Conservation (phyloP, 1,140 invertebrate species). For the Trichomalopsis sarcophagae region DNA sequence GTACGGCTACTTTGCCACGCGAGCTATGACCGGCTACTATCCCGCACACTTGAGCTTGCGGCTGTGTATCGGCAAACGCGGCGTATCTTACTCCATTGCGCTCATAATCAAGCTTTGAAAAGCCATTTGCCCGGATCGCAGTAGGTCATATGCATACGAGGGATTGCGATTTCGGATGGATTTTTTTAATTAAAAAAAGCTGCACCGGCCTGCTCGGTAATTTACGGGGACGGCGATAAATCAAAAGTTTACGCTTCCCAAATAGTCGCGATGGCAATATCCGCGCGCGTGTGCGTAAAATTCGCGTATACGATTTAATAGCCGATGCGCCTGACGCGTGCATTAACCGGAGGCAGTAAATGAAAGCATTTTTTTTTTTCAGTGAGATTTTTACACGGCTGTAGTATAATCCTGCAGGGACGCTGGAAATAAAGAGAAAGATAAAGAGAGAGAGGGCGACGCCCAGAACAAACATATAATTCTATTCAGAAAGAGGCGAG, state of each 20-base stretch:
- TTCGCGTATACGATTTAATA: not conserved
- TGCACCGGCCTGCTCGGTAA: not conserved
- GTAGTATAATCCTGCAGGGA: too few relatives aligned
- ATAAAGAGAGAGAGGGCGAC: not conserved
- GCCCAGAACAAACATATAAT: not conserved
- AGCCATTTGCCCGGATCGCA: too few relatives aligned
- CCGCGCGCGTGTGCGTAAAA: not conserved
- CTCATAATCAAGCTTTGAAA: too few relatives aligned
- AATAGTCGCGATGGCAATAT: not conserved
- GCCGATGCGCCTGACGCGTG: not conserved
- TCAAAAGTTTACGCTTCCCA: not conserved
- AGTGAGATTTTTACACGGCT: too few relatives aligned
- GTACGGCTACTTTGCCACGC: not conserved
- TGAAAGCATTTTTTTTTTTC: too few relatives aligned
- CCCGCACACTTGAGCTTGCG: not conserved
- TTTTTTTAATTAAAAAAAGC: too few relatives aligned
- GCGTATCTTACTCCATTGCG: not conserved
- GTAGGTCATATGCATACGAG: too few relatives aligned
- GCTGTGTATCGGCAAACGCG: not conserved
- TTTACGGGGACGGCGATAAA: not conserved
- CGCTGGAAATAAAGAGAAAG: not conserved
- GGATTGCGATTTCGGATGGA: too few relatives aligned
- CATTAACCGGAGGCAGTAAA: too few relatives aligned
- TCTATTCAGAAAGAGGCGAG: not conserved
- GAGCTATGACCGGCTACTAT: not conserved